Base-by-base conservation (phyloP, 2,888 invertebrate genomes). In the Cerastis rubricosa region DNA sequence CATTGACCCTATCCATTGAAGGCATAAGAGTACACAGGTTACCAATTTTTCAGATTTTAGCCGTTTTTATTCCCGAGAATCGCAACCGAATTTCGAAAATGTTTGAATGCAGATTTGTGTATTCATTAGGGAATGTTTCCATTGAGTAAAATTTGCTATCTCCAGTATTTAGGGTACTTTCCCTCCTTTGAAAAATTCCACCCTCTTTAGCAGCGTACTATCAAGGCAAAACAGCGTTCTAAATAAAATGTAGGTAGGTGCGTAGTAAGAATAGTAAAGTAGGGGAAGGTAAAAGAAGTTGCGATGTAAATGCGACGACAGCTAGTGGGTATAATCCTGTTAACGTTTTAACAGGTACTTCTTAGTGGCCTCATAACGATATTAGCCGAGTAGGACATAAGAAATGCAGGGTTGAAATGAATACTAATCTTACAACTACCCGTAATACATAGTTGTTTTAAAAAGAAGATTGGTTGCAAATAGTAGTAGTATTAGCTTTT, bases 311-410 rank as follows among this genome's bases (percentile, higher is more conserved):
- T 81, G 84, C 87, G 73, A 78, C 69, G 67, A 76, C 80, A 78
- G 78, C 74, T 72, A 69, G 68, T 29, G 61, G 61, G 47, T 71
- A 85, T 95, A 96, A 96, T 96, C 96, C 90, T 92, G 92, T 96
- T 96, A 96, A 85, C 84, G 85, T 87, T 91, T 90, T 86, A 90
- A 87, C 86, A 89, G 81, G 90, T 92, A 91, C 90, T 92, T 91
- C 93, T 93, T 92, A 90, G 91, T 89, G 90, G 88, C 91, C 90
- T 91, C 92, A 91, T 95, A 95, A 96, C 93, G 85, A 90, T 92
- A 95, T 95, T 95, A 95, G 89, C 86, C 74, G 81, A 90, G 90
- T 93, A 92, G 93, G 90, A 89, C 90, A 85, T 89, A 88, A 88
- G 87, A 90, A 89, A 87, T 76, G 84, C 93, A 94, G 95, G 90